Evolutionary conservation across 2,797 vertebrate genomes (phyloP).

Genomic region (Spinibarbus caldwelli): DNA sequence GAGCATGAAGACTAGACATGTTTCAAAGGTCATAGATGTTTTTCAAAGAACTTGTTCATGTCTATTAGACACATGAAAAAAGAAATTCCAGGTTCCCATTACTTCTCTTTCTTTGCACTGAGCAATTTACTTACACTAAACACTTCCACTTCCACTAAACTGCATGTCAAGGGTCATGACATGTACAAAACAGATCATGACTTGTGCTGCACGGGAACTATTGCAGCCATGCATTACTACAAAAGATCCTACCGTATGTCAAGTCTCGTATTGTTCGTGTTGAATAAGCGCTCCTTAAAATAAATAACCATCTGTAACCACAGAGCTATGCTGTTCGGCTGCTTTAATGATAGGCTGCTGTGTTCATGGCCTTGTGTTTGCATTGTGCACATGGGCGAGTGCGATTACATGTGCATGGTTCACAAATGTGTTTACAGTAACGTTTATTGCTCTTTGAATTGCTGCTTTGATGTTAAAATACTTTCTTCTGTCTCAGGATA

Average conservation of each 20-base stretch:
- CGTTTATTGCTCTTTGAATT: not conserved
- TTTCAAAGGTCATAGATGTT: too few species aligned
- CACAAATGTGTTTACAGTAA: not conserved
- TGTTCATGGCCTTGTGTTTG: not conserved
- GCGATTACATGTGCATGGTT: not conserved
- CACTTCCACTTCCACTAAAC: too few species aligned
- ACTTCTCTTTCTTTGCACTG: too few species aligned
- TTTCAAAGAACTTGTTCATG: too few species aligned
- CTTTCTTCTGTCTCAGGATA: not conserved
- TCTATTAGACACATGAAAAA: too few species aligned
- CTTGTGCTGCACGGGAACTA: not conserved
- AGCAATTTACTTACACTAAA: too few species aligned
- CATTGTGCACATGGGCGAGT: not conserved
- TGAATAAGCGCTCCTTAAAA: not conserved
- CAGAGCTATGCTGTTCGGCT: not conserved
- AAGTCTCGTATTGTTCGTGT: not conserved
- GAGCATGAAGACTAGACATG: too few species aligned
- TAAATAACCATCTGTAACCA: not conserved
- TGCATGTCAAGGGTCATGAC: not conserved
- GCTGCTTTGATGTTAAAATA: not conserved
- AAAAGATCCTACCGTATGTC: not conserved
- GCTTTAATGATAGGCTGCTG: constrained; percentile 8
- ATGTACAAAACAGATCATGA: not conserved
- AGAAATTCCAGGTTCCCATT: too few species aligned
- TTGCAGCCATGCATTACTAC: not conserved